Evolutionary conservation across 2,797 vertebrate species (phyloP).

Genomic region (Coreius guichenoti): DNA sequence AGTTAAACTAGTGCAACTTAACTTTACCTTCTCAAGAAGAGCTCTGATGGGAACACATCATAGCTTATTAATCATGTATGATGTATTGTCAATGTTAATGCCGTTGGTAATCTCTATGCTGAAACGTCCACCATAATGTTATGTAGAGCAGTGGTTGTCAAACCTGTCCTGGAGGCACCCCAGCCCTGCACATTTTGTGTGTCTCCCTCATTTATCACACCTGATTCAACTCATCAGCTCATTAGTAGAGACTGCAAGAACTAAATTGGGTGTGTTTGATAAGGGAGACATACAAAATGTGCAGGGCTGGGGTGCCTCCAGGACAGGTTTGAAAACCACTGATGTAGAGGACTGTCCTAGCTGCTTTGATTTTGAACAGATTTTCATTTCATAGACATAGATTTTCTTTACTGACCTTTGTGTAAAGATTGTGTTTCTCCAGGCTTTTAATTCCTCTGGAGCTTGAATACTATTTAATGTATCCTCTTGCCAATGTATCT

Average conservation of each 20-base stretch:
- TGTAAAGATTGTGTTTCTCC: constrained; percentile 42
- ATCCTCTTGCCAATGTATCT: constrained; percentile 51
- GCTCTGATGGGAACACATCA: constrained; percentile 33
- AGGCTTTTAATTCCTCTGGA: constrained; percentile 49
- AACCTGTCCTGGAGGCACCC: too few species aligned
- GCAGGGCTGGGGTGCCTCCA: too few species aligned
- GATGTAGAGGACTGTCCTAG: constrained; percentile 37
- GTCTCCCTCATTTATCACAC: too few species aligned
- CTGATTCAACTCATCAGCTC: too few species aligned
- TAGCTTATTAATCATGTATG: constrained; percentile 41
- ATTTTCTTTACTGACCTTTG: constrained; percentile 46
- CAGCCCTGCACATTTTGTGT: too few species aligned
- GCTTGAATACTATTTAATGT: constrained; percentile 49
- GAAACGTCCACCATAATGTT: constrained; percentile 28
- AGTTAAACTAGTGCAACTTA: background rate
- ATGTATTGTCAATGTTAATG: constrained; percentile 22
- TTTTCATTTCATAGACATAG: constrained; percentile 52
- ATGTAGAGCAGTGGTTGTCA: too few species aligned
- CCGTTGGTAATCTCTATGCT: constrained; percentile 22
- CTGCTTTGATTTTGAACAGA: constrained; percentile 50
- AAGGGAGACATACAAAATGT: too few species aligned
- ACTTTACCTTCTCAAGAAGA: constrained; percentile 13
- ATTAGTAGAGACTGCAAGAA: too few species aligned
- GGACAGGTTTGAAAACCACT: too few species aligned
- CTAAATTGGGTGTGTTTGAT: too few species aligned